Conservation (phyloP, 2,113 vertebrate species). For the Ictidomys tridecemlineatus region DNA sequence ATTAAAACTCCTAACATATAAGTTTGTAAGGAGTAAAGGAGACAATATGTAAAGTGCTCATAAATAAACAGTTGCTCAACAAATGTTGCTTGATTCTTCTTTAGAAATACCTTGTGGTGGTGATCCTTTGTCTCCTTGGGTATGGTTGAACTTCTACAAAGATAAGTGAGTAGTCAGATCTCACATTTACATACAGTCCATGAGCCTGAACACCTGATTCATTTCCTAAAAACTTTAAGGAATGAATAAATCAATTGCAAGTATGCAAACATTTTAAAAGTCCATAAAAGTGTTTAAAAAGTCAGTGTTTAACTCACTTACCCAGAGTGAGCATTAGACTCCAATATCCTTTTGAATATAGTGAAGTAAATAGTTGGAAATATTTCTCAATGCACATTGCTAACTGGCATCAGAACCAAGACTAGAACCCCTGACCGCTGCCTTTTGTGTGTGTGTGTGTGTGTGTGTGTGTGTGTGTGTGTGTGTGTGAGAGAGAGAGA, state of each 20-base stretch:
- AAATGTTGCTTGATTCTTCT: neutral
- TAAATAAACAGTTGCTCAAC: neutral
- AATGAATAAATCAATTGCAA: neutral
- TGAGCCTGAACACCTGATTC: neutral
- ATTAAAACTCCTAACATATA: neutral
- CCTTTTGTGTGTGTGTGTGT: too few species aligned
- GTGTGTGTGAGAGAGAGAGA: too few species aligned
- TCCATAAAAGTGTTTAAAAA: neutral
- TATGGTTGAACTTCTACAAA: neutral
- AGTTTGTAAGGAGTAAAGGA: neutral
- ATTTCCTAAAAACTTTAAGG: neutral
- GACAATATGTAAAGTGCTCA: neutral
- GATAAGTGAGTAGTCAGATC: neutral
- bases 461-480: too few species aligned
- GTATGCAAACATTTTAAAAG: neutral
- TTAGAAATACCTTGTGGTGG: neutral
- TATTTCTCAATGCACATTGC: neutral
- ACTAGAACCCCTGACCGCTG: neutral
- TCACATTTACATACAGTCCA: rapidly evolving
- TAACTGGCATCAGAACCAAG: neutral
- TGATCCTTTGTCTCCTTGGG: neutral
- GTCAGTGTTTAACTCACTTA: neutral
- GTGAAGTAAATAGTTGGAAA: neutral
- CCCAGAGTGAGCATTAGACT: neutral
- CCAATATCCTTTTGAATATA: neutral